Percentiles rank a stretch among this genome's conserved stretches.
Conservation (phyloP, 92 coral and sea anemone species). For the Siderastrea siderea region DNA sequence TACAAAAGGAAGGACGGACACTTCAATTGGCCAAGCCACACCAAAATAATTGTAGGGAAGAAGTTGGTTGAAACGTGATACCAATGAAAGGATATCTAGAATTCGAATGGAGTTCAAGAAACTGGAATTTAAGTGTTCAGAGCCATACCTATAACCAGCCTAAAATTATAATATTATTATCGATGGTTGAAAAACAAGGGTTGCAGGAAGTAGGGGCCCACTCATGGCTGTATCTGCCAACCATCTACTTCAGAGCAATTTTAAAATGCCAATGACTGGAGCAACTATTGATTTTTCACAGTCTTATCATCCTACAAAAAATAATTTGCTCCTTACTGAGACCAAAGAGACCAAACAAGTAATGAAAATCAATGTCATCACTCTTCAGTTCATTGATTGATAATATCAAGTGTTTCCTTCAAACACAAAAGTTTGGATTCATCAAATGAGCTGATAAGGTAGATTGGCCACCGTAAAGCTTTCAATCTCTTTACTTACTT, state of each 20-base stretch:
- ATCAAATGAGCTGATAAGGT: too few relatives aligned
- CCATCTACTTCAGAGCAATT: constrained; percentile 59
- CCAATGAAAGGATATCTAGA: constrained; percentile 55
- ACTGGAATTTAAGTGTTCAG: constrained; percentile 1
- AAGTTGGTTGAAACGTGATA: constrained; percentile 68
- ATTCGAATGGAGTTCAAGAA: constrained; percentile 45
- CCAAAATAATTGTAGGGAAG: constrained; percentile 39
- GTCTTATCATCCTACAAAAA: constrained; percentile 70
- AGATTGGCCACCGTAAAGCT: too few relatives aligned
- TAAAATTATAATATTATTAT: too few relatives aligned
- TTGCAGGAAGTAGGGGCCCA: constrained; percentile 56
- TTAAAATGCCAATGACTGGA: constrained; percentile 58
- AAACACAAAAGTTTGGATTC: too few relatives aligned
- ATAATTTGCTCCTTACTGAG: constrained; percentile 44
- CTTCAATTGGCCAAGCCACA: constrained; percentile 30
- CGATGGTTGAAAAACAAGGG: constrained; percentile 11
- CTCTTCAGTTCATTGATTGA: background rate
- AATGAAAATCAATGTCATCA: constrained; percentile 40
- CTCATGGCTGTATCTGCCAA: constrained; percentile 38
- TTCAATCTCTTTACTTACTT: too few relatives aligned
- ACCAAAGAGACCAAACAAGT: constrained; percentile 50
- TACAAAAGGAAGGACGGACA: constrained; percentile 33
- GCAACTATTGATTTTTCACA: constrained; percentile 57
- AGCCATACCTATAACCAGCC: too few relatives aligned
- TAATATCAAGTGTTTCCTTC: background rate